Percentiles rank a stretch among this genome's conserved stretches.
Conservation (phyloP, 2,888 invertebrate species). For the Herminia tarsipennalis region DNA sequence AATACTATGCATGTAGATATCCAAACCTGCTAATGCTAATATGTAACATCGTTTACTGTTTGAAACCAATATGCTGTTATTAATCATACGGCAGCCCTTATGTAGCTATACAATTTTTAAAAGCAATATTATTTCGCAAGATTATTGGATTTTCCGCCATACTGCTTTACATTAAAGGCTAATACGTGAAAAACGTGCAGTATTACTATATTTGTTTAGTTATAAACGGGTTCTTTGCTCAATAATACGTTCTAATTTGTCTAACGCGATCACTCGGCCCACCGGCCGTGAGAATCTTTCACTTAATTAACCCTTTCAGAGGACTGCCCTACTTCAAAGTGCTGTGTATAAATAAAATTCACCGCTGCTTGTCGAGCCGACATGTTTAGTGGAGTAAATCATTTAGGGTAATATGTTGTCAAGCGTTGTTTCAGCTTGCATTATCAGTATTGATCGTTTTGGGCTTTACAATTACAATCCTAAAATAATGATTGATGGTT, state of each 20-base stretch:
- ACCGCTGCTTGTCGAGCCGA: constrained; percentile 52
- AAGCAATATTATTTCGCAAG: constrained; percentile 6
- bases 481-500: background rate
- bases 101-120: constrained; percentile 10
- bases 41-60: constrained; percentile 37
- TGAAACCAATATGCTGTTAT: constrained; percentile 47
- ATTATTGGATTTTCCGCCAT: constrained; percentile 23
- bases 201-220: constrained; percentile 44
- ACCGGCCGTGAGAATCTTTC: constrained; percentile 75
- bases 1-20: constrained; percentile 3
- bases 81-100: constrained; percentile 40
- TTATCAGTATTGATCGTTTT: constrained; percentile 13
- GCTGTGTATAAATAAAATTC: constrained; percentile 69
- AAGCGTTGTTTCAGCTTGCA: constrained; percentile 35
- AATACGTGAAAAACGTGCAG: constrained; percentile 11
- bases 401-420: constrained; percentile 63
- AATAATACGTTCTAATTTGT: constrained; percentile 81
- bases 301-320: constrained; percentile 81
- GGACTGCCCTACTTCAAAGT: constrained; percentile 77
- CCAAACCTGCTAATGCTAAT: constrained; percentile 14
- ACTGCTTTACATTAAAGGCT: constrained; percentile 18
- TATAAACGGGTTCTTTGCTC: constrained; percentile 74
- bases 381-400: constrained; percentile 62
- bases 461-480: constrained; percentile 19
- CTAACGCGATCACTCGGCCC: constrained; percentile 76